These are phyloP conservation scores for Trypoxylon attenuatum DNA, from an alignment of 2,888 invertebrate species.

Conservation along the genomic window DNA sequence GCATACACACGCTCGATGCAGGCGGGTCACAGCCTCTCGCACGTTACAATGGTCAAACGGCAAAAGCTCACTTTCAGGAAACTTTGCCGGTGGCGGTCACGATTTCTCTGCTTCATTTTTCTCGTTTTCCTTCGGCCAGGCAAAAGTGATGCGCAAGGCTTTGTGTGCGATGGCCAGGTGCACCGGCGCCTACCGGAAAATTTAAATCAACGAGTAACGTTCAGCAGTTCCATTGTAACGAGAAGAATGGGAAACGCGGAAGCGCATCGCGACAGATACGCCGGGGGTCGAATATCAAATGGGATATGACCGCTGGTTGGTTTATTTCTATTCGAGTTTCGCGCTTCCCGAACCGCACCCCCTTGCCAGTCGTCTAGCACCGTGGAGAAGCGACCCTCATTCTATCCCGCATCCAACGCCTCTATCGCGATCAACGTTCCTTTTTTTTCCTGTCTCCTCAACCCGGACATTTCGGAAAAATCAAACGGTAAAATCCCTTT, in stretches of 20 bases:
- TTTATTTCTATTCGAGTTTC: slow-evolving; percentile 51
- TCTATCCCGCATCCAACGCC: neutral
- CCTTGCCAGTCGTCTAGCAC: neutral
- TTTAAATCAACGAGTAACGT: slow-evolving; percentile 60
- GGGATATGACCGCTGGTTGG: slow-evolving; percentile 55
- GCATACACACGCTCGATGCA: no score
- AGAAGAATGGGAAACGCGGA: slow-evolving; percentile 57
- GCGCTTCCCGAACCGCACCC: slow-evolving; percentile 17
- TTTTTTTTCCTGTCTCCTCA: neutral
- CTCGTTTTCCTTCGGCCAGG: neutral
- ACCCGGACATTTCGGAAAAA: neutral
- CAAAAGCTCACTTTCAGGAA: slow-evolving; percentile 33
- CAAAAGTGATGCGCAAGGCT: neutral
- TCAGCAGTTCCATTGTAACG: slow-evolving; percentile 59
- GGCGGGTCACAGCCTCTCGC: no score
- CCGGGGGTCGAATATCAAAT: slow-evolving; percentile 61
- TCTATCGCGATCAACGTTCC: neutral
- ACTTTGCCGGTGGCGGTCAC: neutral
- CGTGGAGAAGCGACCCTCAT: neutral
- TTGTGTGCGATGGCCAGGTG: slow-evolving; percentile 30
- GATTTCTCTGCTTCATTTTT: neutral
- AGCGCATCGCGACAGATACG: slow-evolving; percentile 54
- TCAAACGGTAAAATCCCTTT: neutral
- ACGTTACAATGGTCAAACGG: slow-evolving; percentile 23
- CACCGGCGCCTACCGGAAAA: slow-evolving; percentile 51